Base-by-base conservation (phyloP, 2,888 invertebrate species). In the Cephus pulcher region DNA sequence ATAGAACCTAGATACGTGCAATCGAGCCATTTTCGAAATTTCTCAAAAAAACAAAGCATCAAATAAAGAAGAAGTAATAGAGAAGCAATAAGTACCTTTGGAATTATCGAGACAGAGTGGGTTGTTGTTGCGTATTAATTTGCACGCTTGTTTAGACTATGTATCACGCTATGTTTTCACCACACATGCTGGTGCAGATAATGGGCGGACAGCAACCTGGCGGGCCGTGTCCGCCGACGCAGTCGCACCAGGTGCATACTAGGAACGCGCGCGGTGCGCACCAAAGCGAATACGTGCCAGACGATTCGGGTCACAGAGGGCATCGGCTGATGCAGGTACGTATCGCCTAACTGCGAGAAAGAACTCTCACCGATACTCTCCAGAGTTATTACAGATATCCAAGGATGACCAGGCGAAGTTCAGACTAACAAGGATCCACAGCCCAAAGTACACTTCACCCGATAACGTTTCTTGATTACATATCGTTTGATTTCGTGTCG, bases 161-260 rank as follows among this genome's bases (percentile, higher is more conserved):
- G 91, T 90, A 91, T 89, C 91, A 90, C 82, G 82, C 90, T 83
- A 86, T 88, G 83, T 87, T 86, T 82, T 88, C 88, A 79, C 86
- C 90, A 69, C 89, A 90, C 84, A 87, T 90, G 86, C 89, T 90
- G 89, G 88, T 90, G 81, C 90, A 91, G 82, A 85, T 90, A 84
- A 86, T 89, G 82, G 86, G 88, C 84, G 85, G 86, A 82, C 90
- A 89, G 80, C 90, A 89, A 84, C 83, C 87, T 77, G 88, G 85
- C 82, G 86, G 88, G 83, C 90, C 89, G 76, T 87, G 85, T 84
- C 82, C 86, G 76, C 84, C 87, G 40, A 37, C 85, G 73, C 88
- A 86, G 82, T 82, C 84, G 80, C 88, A 87, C 40, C 68, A 87
- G 73, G 79, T 86, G 78, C 88, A 88, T 80, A 78, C 84, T 75